Evolutionary conservation across 2,797 vertebrate species (phyloP), one percentile per base, ranked within the genome.

Genomic region (Pseudochromis fuscus): DNA sequence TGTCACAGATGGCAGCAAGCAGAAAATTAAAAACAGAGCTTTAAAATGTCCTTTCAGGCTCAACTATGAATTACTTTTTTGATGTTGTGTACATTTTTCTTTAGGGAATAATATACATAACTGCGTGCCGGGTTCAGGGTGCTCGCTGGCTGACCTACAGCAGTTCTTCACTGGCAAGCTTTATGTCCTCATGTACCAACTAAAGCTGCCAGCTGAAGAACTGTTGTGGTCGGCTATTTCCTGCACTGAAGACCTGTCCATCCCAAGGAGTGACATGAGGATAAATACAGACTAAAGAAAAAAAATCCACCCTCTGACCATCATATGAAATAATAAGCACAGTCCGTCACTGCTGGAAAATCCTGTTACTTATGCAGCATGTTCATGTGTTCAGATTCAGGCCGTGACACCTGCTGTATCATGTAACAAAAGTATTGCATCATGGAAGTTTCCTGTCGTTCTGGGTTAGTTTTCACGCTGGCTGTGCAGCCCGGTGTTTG

Each of bases 131-230:
- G 64, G 50, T 67, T 24, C 11, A 25, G 25, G 52, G 71, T 76
- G 85, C 91, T 90, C 76, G 87, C 44, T 96, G 97, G 98, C 96
- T 96, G 94, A 96, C 95, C 95, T 89, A 95, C 97, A 97, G 95
- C 96, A 99, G 98, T 99, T 99, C 98, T 99, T 99, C 98, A 98
- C 97, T 98, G 98, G 97, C 97, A 97, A 97, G 98, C 97, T 99
- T 99, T 99, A 99, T 96, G 98, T 99, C 94, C 93, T 94, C 95
- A 89, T 95, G 91, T 93, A 93, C 85, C 94, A 95, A 94, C 97
- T 99, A 99, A 99, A 99, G 98, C 98, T 99, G 98, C 98, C 98
- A 99, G 98, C 98, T 99, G 98, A 99, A 99, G 98, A 99, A 99
- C 98, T 99, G 98, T 98, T 98, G 98, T 97, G 95, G 95, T 97